Base-by-base conservation (phyloP, 2,888 invertebrate genomes). In the Fragum whitleyi region DNA sequence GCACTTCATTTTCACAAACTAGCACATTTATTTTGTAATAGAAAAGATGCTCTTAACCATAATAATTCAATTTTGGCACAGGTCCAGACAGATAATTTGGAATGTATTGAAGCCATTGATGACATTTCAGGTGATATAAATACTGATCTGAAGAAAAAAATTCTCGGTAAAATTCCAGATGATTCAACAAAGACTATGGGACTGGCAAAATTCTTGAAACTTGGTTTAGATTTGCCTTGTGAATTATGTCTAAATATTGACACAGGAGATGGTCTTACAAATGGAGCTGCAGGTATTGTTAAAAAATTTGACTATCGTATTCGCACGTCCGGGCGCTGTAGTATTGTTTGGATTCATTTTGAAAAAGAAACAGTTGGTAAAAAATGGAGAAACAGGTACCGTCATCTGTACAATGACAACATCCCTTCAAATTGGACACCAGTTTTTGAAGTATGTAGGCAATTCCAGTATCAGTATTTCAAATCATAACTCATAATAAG, bases 311-410 rank as follows among this genome's bases (percentile, higher is more conserved):
- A 84, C 29, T 78, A 47, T 32, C 36, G 79, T 29, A 65, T 83
- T 23, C 42, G 26, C 28, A 71, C 67, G 55, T 77, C 77, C 32
- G 28, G 14, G 1, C 51, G 81, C 19, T 77, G 74, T 61, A 82
- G 82, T 26, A 82, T 87, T 42, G 59, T 86, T 9, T 87, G 86
- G 86, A 86, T 88, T 14, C 3, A 62, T 21, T 88, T 88, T 77
- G 71, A 79, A 14, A 70, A 79, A n/a, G 11, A 16, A 2, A 0
- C n/a, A 11, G 76, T 81, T 62, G 86, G 86, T 14, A 62, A 26
- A 29, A 62, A 53, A 21, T 73, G 74, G 69, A 26, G 81, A 51
- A 47, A 23, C 16, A 71, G 74, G 32, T 81, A 83, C n/a, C 72
- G 61, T 11, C 70, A 74, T 57, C 67, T 85, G 26, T 85, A 80